Percentiles rank a stretch among this genome's conserved stretches.
Conservation (phyloP, 2,888 invertebrate genomes). For the Emmelina monodactyla region DNA sequence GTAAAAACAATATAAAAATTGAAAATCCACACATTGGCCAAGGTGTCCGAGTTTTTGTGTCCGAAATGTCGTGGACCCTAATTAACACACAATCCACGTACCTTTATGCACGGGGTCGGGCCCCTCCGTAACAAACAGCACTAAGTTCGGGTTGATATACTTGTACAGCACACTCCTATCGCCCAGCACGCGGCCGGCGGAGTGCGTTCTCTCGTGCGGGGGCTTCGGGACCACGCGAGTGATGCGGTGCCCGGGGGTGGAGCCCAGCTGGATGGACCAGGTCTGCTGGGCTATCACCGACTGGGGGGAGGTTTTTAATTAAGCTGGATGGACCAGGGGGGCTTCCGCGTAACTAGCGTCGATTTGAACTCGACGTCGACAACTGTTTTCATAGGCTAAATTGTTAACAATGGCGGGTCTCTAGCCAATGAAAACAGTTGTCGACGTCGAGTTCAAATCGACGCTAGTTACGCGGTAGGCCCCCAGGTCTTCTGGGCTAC, state of each 20-base stretch:
- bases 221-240: slow-evolving; percentile 71
- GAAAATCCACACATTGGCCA: too few species aligned
- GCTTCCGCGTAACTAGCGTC: too few species aligned
- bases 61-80: not conserved
- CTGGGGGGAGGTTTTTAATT: slow-evolving; percentile 44
- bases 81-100: slow-evolving; percentile 22
- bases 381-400: too few species aligned
- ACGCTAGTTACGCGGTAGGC: too few species aligned
- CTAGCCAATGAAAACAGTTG: too few species aligned
- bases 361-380: too few species aligned
- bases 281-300: slow-evolving; percentile 67
- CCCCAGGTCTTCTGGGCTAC: too few species aligned
- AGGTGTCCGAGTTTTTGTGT: not conserved
- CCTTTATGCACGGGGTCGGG: slow-evolving; percentile 79
- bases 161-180: slow-evolving; percentile 98
- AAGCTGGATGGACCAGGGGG: too few species aligned
- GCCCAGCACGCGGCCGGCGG: slow-evolving; percentile 92
- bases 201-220: slow-evolving; percentile 82
- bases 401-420: too few species aligned
- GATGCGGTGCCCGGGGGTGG: slow-evolving; percentile 67
- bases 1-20: too few species aligned
- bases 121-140: slow-evolving; percentile 83
- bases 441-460: too few species aligned
- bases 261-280: slow-evolving; percentile 78
- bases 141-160: slow-evolving; percentile 96